Evolutionary conservation across 2,888 invertebrate genomes (phyloP), one percentile per base, ranked within the genome.

Genomic region (Hydrotaea diabolus): DNA sequence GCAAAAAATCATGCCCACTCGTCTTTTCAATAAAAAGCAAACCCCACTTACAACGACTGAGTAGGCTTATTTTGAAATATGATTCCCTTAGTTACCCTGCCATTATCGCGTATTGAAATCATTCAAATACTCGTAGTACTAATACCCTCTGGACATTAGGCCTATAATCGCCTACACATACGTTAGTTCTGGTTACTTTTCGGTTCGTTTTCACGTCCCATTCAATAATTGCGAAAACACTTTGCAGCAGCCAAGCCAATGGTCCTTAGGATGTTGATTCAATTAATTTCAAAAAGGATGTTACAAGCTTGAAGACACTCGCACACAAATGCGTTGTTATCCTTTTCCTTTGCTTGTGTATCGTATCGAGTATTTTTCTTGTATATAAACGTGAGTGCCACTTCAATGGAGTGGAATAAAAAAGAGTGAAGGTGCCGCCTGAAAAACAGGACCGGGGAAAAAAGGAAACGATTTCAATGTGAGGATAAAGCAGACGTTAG

Each of bases 221-320:
- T 82, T 77, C 66, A 73, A 77, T 77, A 82, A 71, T 77, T 77
- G 57, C 62, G 39, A 74, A 23, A 77, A 82, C 79, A 75, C 62
- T 77, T 77, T 62, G 72, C 19, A 64, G 49, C 74, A 62, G 72
- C 19, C 55, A 57, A 57, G 23, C 55, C 75, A 85, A 77, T 77
- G 77, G 69, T 72, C 49, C 79, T 46, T 55, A 71, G 59, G 74
- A 79, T 69, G 66, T 69, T 80, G 79, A 80, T 82, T 80, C 76
- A 74, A 82, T 85, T 85, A 85, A 77, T 73, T 77, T 77, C 69
- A 3, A 31, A 81, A 78, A 84, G 64, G 72, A 76, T 72, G 36
- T 62, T 23, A 36, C 31, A 62, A 62, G 62, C 31, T 17, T 62
- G 31, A 62, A 36, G 26, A 15, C 62, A 62, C 15, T 31, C 62